Percentiles rank a stretch among this genome's conserved stretches.
Conservation (phyloP, 2,888 invertebrate genomes). For the Drosophila niveifrons region DNA sequence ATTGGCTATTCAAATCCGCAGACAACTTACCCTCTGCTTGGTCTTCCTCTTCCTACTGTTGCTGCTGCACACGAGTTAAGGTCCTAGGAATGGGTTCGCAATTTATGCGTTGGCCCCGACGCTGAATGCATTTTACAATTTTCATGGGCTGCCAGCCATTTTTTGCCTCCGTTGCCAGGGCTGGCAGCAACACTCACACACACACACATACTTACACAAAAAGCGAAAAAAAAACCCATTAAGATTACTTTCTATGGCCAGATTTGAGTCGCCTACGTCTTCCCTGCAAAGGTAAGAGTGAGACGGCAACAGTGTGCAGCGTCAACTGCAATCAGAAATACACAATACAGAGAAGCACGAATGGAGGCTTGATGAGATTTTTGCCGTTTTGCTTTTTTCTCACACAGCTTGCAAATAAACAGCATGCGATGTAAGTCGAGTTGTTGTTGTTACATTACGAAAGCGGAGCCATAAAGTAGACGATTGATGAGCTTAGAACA, state of each 20-base stretch:
- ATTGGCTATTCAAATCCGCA: slow-evolving; percentile 82
- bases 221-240: slow-evolving; percentile 71
- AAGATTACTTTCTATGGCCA: slow-evolving; percentile 79
- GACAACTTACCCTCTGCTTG: slow-evolving; percentile 49
- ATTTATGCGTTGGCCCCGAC: slow-evolving; percentile 74
- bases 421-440: slow-evolving; percentile 8
- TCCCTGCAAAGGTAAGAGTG: slow-evolving; percentile 10
- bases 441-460: slow-evolving; percentile 21
- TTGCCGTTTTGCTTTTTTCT: slow-evolving; percentile 18
- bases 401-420: slow-evolving; percentile 31
- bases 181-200: slow-evolving; percentile 30
- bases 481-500: slow-evolving; percentile 78
- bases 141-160: slow-evolving; percentile 68
- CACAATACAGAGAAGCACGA: slow-evolving; percentile 13
- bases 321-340: slow-evolving; percentile 12
- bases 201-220: slow-evolving; percentile 34
- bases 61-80: slow-evolving; percentile 23
- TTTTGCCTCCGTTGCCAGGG: slow-evolving; percentile 39
- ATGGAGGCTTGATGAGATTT: slow-evolving; percentile 55
- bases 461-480: slow-evolving; percentile 50
- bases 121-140: slow-evolving; percentile 81
- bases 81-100: slow-evolving; percentile 47
- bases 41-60: background rate
- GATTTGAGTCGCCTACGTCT: slow-evolving; percentile 56
- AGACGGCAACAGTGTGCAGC: slow-evolving; percentile 6